These are phyloP conservation scores for Acanthopleura granulata DNA, from an alignment of 2,888 invertebrate species.

Conservation along the genomic window DNA sequence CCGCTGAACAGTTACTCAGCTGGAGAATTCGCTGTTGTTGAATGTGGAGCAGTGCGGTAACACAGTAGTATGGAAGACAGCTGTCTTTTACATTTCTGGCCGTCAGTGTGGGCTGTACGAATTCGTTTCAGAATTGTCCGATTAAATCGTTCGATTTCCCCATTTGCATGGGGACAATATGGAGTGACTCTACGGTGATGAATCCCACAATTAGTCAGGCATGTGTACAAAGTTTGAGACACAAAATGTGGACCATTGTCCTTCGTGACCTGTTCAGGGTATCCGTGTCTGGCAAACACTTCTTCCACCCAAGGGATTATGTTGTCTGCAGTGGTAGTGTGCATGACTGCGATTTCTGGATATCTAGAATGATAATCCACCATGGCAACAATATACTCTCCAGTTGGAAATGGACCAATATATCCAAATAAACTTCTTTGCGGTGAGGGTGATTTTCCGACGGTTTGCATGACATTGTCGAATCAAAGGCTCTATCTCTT, in stretches of 20 bases:
- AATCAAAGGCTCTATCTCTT: too few relatives aligned
- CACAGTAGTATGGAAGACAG: too few relatives aligned
- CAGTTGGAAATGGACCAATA: background rate
- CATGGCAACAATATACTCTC: background rate
- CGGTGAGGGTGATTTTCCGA: too few relatives aligned
- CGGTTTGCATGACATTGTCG: too few relatives aligned
- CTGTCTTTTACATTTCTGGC: too few relatives aligned
- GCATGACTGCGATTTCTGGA: background rate
- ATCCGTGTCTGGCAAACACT: background rate
- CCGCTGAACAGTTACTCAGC: too few relatives aligned
- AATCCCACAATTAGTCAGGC: too few relatives aligned
- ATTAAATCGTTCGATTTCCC: background rate
- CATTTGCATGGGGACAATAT: conserved; percentile 3
- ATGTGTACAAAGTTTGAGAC: too few relatives aligned
- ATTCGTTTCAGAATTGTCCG: background rate
- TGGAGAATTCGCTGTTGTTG: too few relatives aligned
- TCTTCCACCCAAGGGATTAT: background rate
- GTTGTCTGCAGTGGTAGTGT: background rate
- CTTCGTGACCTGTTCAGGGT: background rate
- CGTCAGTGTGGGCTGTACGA: background rate
- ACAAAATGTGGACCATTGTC: conserved; percentile 10
- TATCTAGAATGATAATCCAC: background rate
- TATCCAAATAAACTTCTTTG: background rate
- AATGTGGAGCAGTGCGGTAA: too few relatives aligned
- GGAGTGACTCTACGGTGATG: too few relatives aligned